Evolutionary conservation across 35 echinoderm and acorn worm genomes (phyloP), one percentile per base, ranked within the genome.

Genomic region (Ophiothrix spiculata): DNA sequence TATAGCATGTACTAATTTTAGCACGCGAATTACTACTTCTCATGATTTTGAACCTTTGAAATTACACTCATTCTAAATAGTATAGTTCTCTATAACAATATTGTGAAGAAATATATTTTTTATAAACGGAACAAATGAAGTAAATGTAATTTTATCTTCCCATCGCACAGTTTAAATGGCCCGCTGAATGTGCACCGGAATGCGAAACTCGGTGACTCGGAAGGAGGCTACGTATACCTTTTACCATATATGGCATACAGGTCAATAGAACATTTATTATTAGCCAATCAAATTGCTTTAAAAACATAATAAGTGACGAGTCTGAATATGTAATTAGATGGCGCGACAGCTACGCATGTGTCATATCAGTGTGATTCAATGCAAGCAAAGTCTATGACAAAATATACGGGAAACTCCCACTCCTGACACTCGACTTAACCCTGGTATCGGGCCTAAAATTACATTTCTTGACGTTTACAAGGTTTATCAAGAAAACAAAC

Each of bases 321-420:
- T 25, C 60, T 69, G 60, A 15, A 69, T 69, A 69, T n/a, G 60
- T 69, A 69, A 69, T 69, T 69, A 69, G 60, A 69, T 69, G 60
- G 60, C 60, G 60, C 60, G 60, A 69, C 60, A 69, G 60, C 16
- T 69, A 69, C 60, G 60, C 60, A 69, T 69, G 60, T 69, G 60
- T 69, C 60, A 69, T 69, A 69, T n/a, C 6, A 69, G 6, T 2
- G 60, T 69, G 60, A 12, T 6, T 69, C 6, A 69, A 69, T 6
- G 60, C 60, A 25, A 25, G n/a, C n/a, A n/a, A n/a, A n/a, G n/a
- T n/a, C n/a, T n/a, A n/a, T n/a, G n/a, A n/a, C n/a, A n/a, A n/a
- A n/a, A n/a, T n/a, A n/a, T n/a, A n/a, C n/a, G 60, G 60, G 60
- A 69, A 69, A 69, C 60, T 69, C 60, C 60, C 60, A 69, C 60